Conservation (phyloP, 2,888 invertebrate genomes). For the Andrena hattorfiana region DNA sequence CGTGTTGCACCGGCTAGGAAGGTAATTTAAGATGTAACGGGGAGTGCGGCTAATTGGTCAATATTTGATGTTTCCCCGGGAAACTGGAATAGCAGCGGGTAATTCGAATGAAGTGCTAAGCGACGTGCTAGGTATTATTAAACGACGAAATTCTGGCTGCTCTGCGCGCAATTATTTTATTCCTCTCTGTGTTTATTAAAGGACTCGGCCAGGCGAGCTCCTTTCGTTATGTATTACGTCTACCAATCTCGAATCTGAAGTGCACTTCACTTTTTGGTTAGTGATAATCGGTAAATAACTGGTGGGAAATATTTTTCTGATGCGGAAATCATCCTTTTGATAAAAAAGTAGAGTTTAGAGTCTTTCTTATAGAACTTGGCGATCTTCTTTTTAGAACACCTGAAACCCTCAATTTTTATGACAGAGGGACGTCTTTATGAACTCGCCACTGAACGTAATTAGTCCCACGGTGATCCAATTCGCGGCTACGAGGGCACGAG, state of each 20-base stretch:
- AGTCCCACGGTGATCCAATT: conserved; percentile 26
- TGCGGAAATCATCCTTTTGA: no score
- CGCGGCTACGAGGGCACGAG: conserved; percentile 11
- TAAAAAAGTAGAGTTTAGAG: no score
- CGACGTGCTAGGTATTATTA: conserved; percentile 10
- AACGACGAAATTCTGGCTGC: neutral
- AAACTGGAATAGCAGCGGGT: conserved; percentile 45
- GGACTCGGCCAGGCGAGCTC: no score
- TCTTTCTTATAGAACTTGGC: no score
- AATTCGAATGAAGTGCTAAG: conserved; percentile 39
- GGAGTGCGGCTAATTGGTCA: conserved; percentile 50
- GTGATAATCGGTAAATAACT: no score
- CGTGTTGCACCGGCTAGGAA: conserved; percentile 28
- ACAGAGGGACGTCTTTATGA: neutral
- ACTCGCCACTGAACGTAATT: conserved; percentile 24
- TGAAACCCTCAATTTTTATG: neutral
- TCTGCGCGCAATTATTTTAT: neutral
- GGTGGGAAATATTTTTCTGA: no score
- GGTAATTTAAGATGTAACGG: conserved; percentile 56
- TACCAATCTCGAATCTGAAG: no score
- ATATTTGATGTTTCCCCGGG: conserved; percentile 59
- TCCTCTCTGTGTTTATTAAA: no score
- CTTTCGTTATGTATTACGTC: no score
- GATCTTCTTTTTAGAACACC: neutral
- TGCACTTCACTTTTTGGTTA: no score